A percentile compares a stretch with the other conserved stretches of the same genome.
These are phyloP conservation scores for Metaphire vulgaris DNA, from an alignment of 1,140 invertebrate genomes.

Conservation along the genomic window DNA sequence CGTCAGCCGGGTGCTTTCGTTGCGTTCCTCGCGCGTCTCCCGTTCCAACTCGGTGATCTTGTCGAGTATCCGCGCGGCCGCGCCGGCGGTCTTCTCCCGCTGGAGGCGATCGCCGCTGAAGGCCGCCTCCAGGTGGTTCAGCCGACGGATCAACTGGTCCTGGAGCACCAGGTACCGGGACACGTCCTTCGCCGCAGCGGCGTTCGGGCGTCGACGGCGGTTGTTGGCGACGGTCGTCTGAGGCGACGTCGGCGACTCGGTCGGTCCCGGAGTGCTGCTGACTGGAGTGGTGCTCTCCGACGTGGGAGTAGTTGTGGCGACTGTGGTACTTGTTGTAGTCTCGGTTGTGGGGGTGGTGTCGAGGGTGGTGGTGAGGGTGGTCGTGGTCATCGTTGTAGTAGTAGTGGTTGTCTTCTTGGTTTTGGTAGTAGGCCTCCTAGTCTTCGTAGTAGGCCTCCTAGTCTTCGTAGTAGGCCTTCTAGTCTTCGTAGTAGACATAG, in stretches of 20 bases:
- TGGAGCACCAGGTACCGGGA: not conserved
- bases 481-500: not conserved
- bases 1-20: not conserved
- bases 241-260: too few relatives aligned
- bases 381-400: not conserved
- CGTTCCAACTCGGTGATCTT: not conserved
- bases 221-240: too few relatives aligned
- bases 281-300: too few relatives aligned
- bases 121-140: not conserved
- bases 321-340: too few relatives aligned
- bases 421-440: not conserved
- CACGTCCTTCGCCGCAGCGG: too few relatives aligned
- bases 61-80: not conserved
- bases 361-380: not conserved
- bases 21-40: not conserved
- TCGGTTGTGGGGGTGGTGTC: too few relatives aligned
- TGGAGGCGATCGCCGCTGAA: not conserved
- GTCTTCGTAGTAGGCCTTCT: not conserved
- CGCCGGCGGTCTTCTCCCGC: not conserved
- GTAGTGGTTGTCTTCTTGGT: not conserved
- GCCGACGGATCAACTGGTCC: not conserved
- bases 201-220: too few relatives aligned
- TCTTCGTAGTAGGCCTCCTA: not conserved
- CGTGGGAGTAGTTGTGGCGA: too few relatives aligned
- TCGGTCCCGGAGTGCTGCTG: too few relatives aligned